Conservation (phyloP, 1,140 invertebrate species). For the Procambarus virginalis region DNA sequence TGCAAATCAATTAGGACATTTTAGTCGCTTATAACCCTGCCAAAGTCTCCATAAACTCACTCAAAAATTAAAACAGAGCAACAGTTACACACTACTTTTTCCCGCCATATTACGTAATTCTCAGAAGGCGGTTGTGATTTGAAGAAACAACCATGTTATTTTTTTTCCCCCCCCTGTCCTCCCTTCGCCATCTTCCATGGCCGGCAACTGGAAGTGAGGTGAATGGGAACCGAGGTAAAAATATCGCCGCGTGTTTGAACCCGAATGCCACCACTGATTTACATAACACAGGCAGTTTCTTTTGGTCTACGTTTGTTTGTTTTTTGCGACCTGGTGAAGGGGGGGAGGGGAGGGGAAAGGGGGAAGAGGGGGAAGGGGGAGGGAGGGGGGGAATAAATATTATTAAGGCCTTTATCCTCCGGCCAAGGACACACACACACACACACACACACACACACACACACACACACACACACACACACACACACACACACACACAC, state of each 20-base stretch:
- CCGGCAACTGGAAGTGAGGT: not conserved
- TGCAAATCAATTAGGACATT: slow-evolving; percentile 56
- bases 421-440: too few species aligned
- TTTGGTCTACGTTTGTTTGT: slow-evolving; percentile 33
- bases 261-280: slow-evolving; percentile 24
- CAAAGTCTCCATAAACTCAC: too few species aligned
- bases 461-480: too few species aligned
- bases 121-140: not conserved
- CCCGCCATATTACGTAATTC: too few species aligned
- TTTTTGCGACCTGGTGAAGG: not conserved
- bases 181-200: not conserved
- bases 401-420: slow-evolving; percentile 34
- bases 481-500: not conserved
- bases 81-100: not conserved
- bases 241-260: slow-evolving; percentile 18
- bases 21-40: slow-evolving; percentile 9
- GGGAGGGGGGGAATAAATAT: slow-evolving; percentile 25
- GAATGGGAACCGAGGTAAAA: slow-evolving; percentile 13
- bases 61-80: too few species aligned
- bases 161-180: not conserved
- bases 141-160: not conserved
- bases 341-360: not conserved
- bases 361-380: not conserved
- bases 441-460: too few species aligned
- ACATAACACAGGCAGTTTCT: slow-evolving; percentile 45